These are phyloP conservation scores for Coreius guichenoti DNA, from an alignment of 2,797 vertebrate genomes.

Conservation along the genomic window DNA sequence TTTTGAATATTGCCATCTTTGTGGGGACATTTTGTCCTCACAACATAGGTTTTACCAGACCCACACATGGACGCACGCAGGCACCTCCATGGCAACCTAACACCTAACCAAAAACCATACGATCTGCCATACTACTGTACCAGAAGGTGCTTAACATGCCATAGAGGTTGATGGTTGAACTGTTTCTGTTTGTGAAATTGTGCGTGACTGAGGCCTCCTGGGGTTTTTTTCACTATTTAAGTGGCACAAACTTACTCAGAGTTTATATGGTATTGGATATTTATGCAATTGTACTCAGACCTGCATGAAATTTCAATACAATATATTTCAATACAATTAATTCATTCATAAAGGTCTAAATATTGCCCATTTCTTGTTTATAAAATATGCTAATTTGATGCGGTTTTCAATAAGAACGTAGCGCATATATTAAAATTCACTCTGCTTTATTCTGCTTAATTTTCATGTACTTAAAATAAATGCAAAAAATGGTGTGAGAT, in stretches of 20 bases:
- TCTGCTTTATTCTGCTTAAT: too few relatives aligned
- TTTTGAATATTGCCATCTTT: too few relatives aligned
- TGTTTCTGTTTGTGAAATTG: slow-evolving; percentile 7
- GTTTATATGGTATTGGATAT: neutral
- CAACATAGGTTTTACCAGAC: neutral
- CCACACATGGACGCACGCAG: neutral
- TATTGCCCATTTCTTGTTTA: neutral
- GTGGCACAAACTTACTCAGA: neutral
- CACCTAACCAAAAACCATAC: slow-evolving; percentile 50
- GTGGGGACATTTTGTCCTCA: neutral
- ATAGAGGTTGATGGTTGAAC: neutral
- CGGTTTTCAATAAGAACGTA: neutral
- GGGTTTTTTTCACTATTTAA: neutral
- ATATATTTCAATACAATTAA: neutral
- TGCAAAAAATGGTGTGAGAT: neutral
- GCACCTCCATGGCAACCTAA: slow-evolving; percentile 55
- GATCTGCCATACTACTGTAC: neutral
- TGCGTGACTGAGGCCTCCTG: neutral
- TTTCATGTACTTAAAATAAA: neutral
- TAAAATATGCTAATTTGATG: neutral
- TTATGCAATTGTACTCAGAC: neutral
- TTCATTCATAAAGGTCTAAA: neutral
- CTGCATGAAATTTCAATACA: neutral
- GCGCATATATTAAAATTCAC: too few relatives aligned
- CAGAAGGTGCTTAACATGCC: neutral